These are phyloP conservation scores for Alcis repandata DNA, from an alignment of 2,888 invertebrate species.

Conservation along the genomic window DNA sequence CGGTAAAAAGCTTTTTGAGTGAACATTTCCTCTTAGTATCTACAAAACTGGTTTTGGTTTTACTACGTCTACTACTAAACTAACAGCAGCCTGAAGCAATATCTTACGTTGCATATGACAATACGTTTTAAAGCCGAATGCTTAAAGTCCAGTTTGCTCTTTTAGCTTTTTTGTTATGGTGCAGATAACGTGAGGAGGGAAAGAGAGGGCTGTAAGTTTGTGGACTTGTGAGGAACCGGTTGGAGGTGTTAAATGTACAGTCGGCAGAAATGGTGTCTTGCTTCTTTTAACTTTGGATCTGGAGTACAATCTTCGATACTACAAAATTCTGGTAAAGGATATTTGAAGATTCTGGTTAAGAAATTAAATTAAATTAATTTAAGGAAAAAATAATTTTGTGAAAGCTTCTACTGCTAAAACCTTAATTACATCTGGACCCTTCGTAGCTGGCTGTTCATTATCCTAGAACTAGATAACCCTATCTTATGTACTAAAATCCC, in stretches of 20 bases:
- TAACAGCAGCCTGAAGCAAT: constrained; percentile 50
- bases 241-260: constrained; percentile 58
- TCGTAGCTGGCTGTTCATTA: neutral
- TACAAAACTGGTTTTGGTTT: constrained; percentile 75
- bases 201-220: constrained; percentile 52
- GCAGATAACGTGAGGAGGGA: constrained; percentile 43
- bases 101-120: constrained; percentile 26
- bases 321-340: neutral
- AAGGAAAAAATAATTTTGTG: no score
- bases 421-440: neutral
- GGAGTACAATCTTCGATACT: neutral
- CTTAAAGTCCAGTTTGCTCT: constrained; percentile 41
- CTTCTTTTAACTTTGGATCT: neutral
- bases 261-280: constrained; percentile 35
- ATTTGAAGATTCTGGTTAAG: neutral
- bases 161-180: constrained; percentile 40
- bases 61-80: constrained; percentile 82
- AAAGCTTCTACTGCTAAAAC: no score
- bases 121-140: constrained; percentile 26
- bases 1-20: constrained; percentile 75
- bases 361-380: no score
- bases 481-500: neutral
- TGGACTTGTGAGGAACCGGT: constrained; percentile 61
- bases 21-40: constrained; percentile 70
- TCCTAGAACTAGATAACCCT: neutral